Base-by-base conservation (phyloP, 2,888 invertebrate species). In the Therioaphis trifolii region DNA sequence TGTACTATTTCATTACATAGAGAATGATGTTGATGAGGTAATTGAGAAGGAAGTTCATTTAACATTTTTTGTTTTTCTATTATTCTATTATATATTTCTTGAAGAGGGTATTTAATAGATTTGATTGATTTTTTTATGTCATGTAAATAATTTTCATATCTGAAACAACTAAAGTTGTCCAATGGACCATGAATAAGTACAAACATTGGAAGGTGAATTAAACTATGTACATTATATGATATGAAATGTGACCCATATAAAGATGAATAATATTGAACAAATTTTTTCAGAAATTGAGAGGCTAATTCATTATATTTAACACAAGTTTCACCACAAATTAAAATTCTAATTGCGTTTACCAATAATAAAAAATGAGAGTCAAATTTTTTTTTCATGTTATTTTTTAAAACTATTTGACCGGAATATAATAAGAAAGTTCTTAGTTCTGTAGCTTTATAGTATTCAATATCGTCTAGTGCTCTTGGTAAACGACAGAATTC, bases 81-180 rank as follows among this genome's bases (percentile, higher is more conserved):
- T n/a, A n/a, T n/a, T n/a, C n/a, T n/a, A 66, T 66, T 66, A 29
- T n/a, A 66, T 66, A 14, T n/a, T n/a, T n/a, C n/a, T n/a, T n/a
- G n/a, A n/a, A n/a, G n/a, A n/a, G n/a, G n/a, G n/a, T n/a, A n/a
- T n/a, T n/a, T n/a, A n/a, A n/a, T n/a, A n/a, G n/a, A n/a, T n/a
- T n/a, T n/a, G n/a, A n/a, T n/a, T n/a, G 0, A 66, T 66, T 66
- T 66, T 66, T 66, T 66, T 66, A n/a, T n/a, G n/a, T n/a, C 66
- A 18, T 66, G 66, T 14, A 66, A 35, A 9, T 66, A 66, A 9
- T 66, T 66, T 66, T 66, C 66, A 29, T 66, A 66, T 4, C n/a
- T 27, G 29, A 66, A 66, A n/a, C 66, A 66, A 35, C 29, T 66
- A 66, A 66, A 66, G 29, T 14, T 18, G 15, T 66, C 66, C 4